Percentiles rank a stretch among this genome's conserved stretches.
These are phyloP conservation scores for Oceanodroma tethys DNA, from an alignment of 2,113 vertebrate species.

Conservation along the genomic window DNA sequence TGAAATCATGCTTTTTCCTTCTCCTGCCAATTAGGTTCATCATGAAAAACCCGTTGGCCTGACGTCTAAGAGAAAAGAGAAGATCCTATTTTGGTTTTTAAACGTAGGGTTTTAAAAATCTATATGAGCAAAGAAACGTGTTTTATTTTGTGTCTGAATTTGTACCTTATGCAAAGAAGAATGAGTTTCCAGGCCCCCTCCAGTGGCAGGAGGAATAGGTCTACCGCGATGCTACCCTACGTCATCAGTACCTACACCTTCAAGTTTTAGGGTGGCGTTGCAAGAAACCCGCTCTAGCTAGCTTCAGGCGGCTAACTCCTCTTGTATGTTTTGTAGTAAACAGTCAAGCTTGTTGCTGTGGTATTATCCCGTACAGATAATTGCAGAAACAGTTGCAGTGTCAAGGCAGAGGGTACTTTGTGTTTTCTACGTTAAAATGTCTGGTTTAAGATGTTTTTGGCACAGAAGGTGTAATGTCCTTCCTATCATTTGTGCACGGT, in stretches of 20 bases:
- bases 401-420: not conserved
- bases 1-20: constrained; percentile 59
- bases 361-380: not conserved
- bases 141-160: not conserved
- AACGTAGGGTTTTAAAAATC: not conserved
- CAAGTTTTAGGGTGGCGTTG: rapidly evolving
- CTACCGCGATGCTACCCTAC: not conserved
- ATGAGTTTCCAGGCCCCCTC: not conserved
- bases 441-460: not conserved
- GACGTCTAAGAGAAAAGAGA: constrained; percentile 34
- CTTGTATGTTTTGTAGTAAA: not conserved
- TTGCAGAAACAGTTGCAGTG: not conserved
- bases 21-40: constrained; percentile 53
- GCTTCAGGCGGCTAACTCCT: not conserved
- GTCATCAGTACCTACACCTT: not conserved
- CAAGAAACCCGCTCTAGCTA: not conserved
- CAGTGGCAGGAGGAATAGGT: not conserved
- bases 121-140: not conserved
- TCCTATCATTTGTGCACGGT: rapidly evolving
- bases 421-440: not conserved
- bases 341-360: not conserved
- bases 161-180: not conserved
- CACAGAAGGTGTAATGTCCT: not conserved
- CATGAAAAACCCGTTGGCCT: constrained; percentile 33
- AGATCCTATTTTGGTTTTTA: constrained; percentile 18